A percentile compares a stretch with the other conserved stretches of the same genome.
These are phyloP conservation scores for Laterallus jamaicensis DNA, from an alignment of 2,113 vertebrate genomes.

Conservation along the genomic window DNA sequence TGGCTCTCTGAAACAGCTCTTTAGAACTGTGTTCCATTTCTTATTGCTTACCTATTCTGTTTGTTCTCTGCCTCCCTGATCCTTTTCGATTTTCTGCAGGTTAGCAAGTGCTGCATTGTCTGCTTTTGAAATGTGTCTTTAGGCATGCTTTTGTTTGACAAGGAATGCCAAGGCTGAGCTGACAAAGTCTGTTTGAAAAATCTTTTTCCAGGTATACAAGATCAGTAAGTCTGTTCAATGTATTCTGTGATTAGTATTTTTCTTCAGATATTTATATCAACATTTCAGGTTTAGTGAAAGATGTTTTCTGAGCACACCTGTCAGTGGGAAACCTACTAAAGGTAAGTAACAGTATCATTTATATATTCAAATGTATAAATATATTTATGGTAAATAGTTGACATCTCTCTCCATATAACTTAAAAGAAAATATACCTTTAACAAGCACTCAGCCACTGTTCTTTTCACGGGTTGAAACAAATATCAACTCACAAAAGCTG, in stretches of 20 bases:
- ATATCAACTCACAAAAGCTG: constrained; percentile 36
- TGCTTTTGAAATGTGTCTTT: constrained; percentile 92
- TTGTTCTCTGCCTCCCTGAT: constrained; percentile 87
- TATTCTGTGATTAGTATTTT: constrained; percentile 96
- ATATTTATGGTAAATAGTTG: constrained; percentile 74
- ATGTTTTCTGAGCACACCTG: constrained; percentile 81
- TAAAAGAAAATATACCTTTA: constrained; percentile 71
- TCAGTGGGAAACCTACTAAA: constrained; percentile 79
- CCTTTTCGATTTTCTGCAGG: constrained; percentile 90
- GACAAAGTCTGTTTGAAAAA: constrained; percentile 89
- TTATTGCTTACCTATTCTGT: constrained; percentile 89
- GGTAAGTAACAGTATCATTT: constrained; percentile 78
- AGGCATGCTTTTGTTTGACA: constrained; percentile 93
- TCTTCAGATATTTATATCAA: constrained; percentile 96
- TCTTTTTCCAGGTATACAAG: constrained; percentile 89
- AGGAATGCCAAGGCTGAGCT: constrained; percentile 85
- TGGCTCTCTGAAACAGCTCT: constrained; percentile 87
- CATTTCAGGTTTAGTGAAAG: constrained; percentile 88
- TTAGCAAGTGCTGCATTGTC: constrained; percentile 86
- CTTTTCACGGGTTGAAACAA: constrained; percentile 49
- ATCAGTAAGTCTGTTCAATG: constrained; percentile 90
- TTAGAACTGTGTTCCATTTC: constrained; percentile 83
- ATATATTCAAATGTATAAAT: constrained; percentile 81
- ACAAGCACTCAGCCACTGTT: constrained; percentile 22
- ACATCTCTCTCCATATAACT: constrained; percentile 61